Evolutionary conservation across 1,140 invertebrate species (phyloP).

Genomic region (Scylla paramamosain): DNA sequence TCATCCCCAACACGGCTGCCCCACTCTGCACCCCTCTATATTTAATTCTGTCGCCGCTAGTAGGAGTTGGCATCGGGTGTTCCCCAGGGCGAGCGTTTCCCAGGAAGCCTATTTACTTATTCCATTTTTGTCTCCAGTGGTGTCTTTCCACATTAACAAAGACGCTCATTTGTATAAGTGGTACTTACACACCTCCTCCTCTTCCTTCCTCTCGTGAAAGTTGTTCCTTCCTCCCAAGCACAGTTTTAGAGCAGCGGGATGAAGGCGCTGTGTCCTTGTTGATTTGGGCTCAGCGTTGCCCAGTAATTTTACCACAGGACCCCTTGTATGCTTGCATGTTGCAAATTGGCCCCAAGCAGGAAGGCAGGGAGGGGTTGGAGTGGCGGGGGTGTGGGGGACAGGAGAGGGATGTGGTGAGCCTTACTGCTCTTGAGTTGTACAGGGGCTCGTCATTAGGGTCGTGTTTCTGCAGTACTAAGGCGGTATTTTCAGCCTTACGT

Average conservation of each 20-base stretch:
- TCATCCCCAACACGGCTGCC: background rate
- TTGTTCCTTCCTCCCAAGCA: background rate
- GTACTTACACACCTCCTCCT: background rate
- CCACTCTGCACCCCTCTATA: background rate
- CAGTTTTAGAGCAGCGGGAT: background rate
- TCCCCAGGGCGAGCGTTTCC: background rate
- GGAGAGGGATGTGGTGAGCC: background rate
- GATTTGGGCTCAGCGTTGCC: no score
- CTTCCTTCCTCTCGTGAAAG: background rate
- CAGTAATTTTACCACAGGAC: no score
- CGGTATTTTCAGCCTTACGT: constrained; percentile 44
- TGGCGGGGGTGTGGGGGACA: no score
- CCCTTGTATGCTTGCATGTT: background rate
- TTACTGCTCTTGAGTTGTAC: background rate
- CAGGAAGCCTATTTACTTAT: background rate
- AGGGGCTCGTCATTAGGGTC: constrained; percentile 33
- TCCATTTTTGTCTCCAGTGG: background rate
- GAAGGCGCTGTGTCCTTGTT: background rate
- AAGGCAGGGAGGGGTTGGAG: background rate
- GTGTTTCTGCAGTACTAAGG: constrained; percentile 15
- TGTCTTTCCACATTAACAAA: no score
- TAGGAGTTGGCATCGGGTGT: background rate
- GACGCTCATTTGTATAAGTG: background rate
- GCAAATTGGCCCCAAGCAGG: background rate
- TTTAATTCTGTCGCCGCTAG: background rate